phyloP scores from a whole-genome alignment of 2,113 vertebrate species.

The Penelope pileata region DNA sequence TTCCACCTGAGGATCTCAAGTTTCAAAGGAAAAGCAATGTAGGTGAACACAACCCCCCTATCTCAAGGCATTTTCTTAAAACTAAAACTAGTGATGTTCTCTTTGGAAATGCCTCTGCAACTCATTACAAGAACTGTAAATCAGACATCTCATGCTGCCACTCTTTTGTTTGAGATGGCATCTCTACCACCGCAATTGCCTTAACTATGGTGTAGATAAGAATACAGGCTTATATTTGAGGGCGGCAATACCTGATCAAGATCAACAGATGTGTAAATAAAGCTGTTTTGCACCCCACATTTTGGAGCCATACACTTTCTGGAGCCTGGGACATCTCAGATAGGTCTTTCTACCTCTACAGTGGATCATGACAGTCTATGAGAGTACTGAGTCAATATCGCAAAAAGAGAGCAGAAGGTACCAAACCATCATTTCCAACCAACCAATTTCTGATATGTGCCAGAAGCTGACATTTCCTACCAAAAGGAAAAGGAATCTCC shows the following conservation, averaged over 20 bases:
- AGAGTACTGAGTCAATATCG: rapidly evolving
- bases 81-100: background rate
- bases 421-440: background rate
- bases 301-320: background rate
- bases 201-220: background rate
- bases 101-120: background rate
- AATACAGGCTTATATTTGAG: background rate
- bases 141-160: background rate
- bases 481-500: background rate
- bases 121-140: background rate
- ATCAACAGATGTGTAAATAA: background rate
- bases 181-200: background rate
- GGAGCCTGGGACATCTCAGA: background rate
- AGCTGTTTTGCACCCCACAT: background rate
- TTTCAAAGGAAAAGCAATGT: slow-evolving; percentile 5
- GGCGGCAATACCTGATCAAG: background rate
- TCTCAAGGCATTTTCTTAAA: background rate
- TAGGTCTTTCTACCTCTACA: background rate
- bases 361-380: background rate
- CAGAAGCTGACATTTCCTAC: background rate
- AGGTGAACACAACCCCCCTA: background rate
- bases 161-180: background rate
- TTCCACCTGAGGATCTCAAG: background rate
- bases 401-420: background rate
- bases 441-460: background rate